Percentiles rank a stretch among this genome's conserved stretches.
These are phyloP conservation scores for Vanessa tameamea DNA, from an alignment of 1,140 invertebrate species.

Conservation along the genomic window DNA sequence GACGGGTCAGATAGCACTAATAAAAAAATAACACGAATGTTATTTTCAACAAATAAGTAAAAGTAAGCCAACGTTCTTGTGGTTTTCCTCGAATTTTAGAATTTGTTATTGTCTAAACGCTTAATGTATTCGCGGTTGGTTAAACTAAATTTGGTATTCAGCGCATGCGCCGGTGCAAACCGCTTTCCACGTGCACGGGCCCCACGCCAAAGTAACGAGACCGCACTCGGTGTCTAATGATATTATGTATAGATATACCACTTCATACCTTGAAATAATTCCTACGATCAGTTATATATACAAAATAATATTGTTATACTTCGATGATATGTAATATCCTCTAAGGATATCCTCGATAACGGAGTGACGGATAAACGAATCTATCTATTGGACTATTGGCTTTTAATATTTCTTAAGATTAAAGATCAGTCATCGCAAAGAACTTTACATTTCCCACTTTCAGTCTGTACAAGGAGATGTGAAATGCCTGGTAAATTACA, in stretches of 20 bases:
- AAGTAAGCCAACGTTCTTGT: neutral
- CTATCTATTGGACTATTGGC: too few relatives aligned
- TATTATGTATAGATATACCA: neutral
- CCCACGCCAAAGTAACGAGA: constrained; percentile 5
- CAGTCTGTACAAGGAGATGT: too few relatives aligned
- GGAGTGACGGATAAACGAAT: too few relatives aligned
- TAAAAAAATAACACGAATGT: too few relatives aligned
- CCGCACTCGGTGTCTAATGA: neutral
- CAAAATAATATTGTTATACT: too few relatives aligned
- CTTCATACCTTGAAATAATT: neutral
- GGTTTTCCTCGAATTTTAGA: neutral
- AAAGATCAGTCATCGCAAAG: too few relatives aligned
- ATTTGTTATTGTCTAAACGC: constrained; percentile 9
- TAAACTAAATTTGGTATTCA: constrained; percentile 3
- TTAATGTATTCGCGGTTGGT: constrained; percentile 8
- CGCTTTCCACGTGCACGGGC: constrained; percentile 13
- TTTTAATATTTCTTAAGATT: too few relatives aligned
- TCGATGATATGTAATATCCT: too few relatives aligned
- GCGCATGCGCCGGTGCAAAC: constrained; percentile 2
- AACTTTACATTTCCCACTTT: too few relatives aligned
- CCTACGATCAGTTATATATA: neutral
- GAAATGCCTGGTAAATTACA: too few relatives aligned
- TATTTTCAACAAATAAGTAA: neutral
- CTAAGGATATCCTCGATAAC: too few relatives aligned
- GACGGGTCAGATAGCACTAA: too few relatives aligned